These are phyloP conservation scores for Halocaridina rubra DNA, from an alignment of 2,888 invertebrate genomes.

Conservation along the genomic window DNA sequence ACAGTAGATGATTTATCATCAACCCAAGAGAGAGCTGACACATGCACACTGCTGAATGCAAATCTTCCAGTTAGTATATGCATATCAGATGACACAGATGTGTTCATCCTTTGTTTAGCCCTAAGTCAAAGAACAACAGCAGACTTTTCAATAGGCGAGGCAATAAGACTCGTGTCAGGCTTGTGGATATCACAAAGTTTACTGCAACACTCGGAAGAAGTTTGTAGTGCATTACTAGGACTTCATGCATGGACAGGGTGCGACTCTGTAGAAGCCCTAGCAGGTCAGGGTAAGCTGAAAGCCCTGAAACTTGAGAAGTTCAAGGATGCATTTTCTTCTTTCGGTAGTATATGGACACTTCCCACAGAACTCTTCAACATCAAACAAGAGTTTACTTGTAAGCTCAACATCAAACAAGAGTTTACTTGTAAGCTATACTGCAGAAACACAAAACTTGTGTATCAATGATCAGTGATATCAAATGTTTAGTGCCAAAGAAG, in stretches of 20 bases:
- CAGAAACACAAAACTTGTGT: neutral
- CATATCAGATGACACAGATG: neutral
- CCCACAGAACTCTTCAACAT: neutral
- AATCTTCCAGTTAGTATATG: neutral
- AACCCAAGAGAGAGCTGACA: neutral
- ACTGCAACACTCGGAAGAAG: neutral
- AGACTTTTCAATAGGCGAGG: neutral
- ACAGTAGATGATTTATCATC: neutral
- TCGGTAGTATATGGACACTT: neutral
- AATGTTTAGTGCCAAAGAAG: neutral
- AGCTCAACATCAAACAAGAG: neutral
- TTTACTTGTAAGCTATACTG: neutral
- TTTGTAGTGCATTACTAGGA: neutral
- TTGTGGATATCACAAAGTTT: neutral
- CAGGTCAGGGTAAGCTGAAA: slow-evolving; percentile 5
- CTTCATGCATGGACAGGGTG: slow-evolving; percentile 12
- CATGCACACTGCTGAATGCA: neutral
- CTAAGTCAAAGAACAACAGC: neutral
- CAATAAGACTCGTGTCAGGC: neutral
- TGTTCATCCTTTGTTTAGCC: neutral
- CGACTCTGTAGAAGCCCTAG: neutral
- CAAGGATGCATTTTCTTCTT: neutral
- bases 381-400: neutral
- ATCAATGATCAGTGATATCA: slow-evolving; percentile 1
- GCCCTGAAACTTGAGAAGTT: neutral